Conservation (phyloP, 1,140 invertebrate species). For the Dreissena rostriformis region DNA sequence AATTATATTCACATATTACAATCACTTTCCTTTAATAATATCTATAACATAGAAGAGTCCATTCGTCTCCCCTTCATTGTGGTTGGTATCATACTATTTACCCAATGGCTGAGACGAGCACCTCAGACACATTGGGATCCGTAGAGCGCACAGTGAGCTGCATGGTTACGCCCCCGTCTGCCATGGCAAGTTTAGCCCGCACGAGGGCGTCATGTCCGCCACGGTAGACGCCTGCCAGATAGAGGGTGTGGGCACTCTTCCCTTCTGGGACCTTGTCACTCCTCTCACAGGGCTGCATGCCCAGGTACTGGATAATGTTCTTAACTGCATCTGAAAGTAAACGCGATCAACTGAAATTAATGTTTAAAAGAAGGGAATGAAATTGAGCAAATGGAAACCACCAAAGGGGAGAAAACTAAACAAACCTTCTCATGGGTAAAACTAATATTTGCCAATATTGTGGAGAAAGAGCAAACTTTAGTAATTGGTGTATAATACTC, state of each 20-base stretch:
- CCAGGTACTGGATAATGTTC: conserved; percentile 93
- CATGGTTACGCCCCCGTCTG: conserved; percentile 88
- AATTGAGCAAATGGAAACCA: too few relatives aligned
- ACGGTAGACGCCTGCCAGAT: conserved; percentile 92
- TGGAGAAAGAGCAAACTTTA: too few relatives aligned
- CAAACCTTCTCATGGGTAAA: too few relatives aligned
- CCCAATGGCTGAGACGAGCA: conserved; percentile 85
- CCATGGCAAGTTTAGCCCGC: conserved; percentile 77
- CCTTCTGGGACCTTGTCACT: conserved; percentile 93
- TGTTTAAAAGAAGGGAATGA: too few relatives aligned
- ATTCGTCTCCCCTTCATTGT: too few relatives aligned
- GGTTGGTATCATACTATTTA: conserved; percentile 48
- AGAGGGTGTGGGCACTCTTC: conserved; percentile 90
- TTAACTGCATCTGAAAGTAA: conserved; percentile 89
- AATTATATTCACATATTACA: too few relatives aligned
- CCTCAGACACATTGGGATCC: conserved; percentile 87
- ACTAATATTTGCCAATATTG: too few relatives aligned
- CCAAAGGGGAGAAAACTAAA: too few relatives aligned
- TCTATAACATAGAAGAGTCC: too few relatives aligned
- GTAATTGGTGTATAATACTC: too few relatives aligned
- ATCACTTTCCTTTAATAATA: too few relatives aligned
- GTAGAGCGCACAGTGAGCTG: conserved; percentile 86
- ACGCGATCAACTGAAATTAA: too few relatives aligned
- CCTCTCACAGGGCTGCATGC: conserved; percentile 92
- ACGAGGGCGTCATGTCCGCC: conserved; percentile 95